Conservation (phyloP, 2,113 vertebrate genomes). For the Eupsittula cactorum region DNA sequence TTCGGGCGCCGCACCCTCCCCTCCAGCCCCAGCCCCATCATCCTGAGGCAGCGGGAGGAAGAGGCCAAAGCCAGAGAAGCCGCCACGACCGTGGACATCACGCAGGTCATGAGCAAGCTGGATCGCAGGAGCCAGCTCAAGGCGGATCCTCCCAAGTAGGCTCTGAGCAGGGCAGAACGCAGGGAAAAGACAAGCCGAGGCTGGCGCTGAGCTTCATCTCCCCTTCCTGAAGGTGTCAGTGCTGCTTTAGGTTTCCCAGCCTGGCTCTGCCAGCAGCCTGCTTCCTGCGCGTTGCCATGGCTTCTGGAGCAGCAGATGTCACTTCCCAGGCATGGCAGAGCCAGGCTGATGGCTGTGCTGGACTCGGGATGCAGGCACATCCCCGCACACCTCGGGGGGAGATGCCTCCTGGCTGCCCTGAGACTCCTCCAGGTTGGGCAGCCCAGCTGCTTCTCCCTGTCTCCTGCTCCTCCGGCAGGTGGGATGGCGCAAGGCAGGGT, state of each 20-base stretch:
- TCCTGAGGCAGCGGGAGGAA: slow-evolving; percentile 88
- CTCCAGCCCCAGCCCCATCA: slow-evolving; percentile 92
- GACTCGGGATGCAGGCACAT: neutral
- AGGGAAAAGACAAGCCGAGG: slow-evolving; percentile 40
- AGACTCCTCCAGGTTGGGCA: neutral
- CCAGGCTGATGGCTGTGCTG: neutral
- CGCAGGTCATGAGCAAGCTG: slow-evolving; percentile 99
- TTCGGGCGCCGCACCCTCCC: slow-evolving; percentile 86
- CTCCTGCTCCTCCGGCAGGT: neutral
- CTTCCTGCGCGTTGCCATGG: neutral
- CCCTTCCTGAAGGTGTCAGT: slow-evolving; percentile 68
- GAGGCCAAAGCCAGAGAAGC: slow-evolving; percentile 89
- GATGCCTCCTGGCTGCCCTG: neutral
- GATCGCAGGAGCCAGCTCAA: slow-evolving; percentile 87
- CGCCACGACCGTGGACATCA: slow-evolving; percentile 90
- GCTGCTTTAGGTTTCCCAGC: slow-evolving; percentile 45
- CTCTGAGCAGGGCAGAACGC: slow-evolving; percentile 3
- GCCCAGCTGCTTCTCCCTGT: neutral
- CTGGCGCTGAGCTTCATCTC: slow-evolving; percentile 37
- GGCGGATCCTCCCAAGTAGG: slow-evolving; percentile 69
- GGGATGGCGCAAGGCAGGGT: neutral
- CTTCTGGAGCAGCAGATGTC: slow-evolving; percentile 17
- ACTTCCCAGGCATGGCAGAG: neutral
- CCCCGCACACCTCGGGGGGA: fast-evolving
- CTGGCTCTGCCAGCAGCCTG: neutral